Base-by-base conservation (phyloP, 1,140 invertebrate species). In the Oreohelix idahoensis region DNA sequence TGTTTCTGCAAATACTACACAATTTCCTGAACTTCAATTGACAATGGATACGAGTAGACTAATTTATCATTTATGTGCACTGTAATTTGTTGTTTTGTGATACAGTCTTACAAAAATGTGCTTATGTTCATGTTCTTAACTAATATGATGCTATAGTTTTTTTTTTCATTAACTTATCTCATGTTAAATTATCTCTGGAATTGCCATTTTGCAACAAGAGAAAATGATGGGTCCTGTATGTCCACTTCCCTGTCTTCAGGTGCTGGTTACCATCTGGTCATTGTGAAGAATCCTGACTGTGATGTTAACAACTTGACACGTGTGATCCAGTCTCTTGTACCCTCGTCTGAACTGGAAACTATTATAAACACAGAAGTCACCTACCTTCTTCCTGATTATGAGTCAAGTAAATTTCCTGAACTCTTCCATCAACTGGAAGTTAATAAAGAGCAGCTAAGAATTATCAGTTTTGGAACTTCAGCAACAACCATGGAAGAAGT, bases 401-500 rank as follows among this genome's bases (percentile, higher is more conserved):
- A 90, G 69, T 89, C 87, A 29, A 45, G 79, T 13, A 86, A 87
- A 20, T 92, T 93, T 82, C 84, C 89, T 42, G 89, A 93, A 63
- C 92, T 96, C 58, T 95, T 97, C 87, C 92, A 93, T 36, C 90
- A 94, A 23, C 88, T 97, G 38, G 96, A 97, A 89, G 79, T 86
- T 0, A 90, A 94, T 17, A 94, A 94, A 84, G 88, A 92, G 0
- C 86, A 94, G 39, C 90, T 97, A 8, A 95, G 95, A 0, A 95
- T 97, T 66, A 93, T 94, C 42, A 95, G 95, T 35, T 96, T 96
- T 85, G 96, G 96, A 0, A 94, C 96, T 0, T 96, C 96, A 0
- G 94, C 96, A 8, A 96, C 96, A 10, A 97, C 96, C 0, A 94
- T 97, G 88, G 96, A 97, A 90, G 96, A 97, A 93, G 96, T 97